Evolutionary conservation across 2,113 vertebrate genomes (phyloP).

Genomic region (Cariama cristata): DNA sequence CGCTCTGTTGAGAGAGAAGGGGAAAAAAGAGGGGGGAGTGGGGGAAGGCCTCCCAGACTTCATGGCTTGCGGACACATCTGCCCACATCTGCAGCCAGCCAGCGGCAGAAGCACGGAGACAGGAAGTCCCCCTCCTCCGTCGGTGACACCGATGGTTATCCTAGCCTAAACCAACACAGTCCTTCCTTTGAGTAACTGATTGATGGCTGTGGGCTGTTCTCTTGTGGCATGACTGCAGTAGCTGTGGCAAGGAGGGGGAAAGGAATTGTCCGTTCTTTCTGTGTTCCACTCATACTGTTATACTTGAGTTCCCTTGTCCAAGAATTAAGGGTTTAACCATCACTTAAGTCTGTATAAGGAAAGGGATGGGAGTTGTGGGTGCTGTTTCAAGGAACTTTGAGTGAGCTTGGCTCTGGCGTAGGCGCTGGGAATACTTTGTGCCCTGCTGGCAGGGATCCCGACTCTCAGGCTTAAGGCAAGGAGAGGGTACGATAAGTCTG

Average conservation of each 20-base stretch:
- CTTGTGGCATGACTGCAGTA: not conserved
- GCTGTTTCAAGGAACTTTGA: not conserved
- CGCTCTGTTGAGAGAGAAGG: not conserved
- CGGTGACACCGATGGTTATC: not conserved
- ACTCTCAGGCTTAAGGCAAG: accelerated
- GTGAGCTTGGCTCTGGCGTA: not conserved
- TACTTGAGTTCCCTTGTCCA: not conserved
- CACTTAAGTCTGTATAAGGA: not conserved
- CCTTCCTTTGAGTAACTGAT: not conserved
- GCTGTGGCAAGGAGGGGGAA: not conserved
- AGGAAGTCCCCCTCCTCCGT: not conserved
- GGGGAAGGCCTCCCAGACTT: not conserved
- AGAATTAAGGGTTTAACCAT: not conserved
- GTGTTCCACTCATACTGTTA: not conserved
- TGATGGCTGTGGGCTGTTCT: not conserved
- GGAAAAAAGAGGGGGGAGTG: not conserved
- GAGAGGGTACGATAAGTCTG: accelerated
- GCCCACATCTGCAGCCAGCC: not conserved
- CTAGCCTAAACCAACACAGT: not conserved
- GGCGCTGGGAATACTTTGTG: not conserved
- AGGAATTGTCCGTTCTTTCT: not conserved
- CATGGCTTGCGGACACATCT: not conserved
- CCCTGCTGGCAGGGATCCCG: not conserved
- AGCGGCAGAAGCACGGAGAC: not conserved
- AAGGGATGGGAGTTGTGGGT: not conserved